Percentiles rank a stretch among this genome's conserved stretches.
phyloP scores from a whole-genome alignment of 1,140 invertebrate genomes.

The Camponotus floridanus region DNA sequence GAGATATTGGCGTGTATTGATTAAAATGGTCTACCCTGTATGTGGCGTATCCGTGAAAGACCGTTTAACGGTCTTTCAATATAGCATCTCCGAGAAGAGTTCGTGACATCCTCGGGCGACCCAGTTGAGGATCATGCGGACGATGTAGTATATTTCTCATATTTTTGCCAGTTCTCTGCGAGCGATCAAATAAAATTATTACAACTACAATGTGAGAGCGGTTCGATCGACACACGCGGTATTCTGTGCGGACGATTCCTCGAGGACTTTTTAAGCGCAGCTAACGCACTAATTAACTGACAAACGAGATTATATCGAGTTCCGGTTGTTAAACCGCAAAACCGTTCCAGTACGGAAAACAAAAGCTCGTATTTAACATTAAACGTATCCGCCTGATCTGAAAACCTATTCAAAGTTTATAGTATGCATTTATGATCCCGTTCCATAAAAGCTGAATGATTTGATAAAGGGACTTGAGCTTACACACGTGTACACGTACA shows the following conservation, averaged over 20 bases:
- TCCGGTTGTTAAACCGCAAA: slow-evolving; percentile 73
- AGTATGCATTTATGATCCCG: background rate
- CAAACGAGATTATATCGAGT: slow-evolving; percentile 71
- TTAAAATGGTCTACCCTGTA: no score
- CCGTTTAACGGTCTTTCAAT: slow-evolving; percentile 18
- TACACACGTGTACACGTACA: background rate
- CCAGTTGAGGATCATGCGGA: slow-evolving; percentile 29
- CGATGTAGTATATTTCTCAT: slow-evolving; percentile 55
- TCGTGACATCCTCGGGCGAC: slow-evolving; percentile 48
- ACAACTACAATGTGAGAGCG: slow-evolving; percentile 24
- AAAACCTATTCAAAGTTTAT: background rate
- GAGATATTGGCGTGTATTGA: no score
- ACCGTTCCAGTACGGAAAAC: slow-evolving; percentile 23
- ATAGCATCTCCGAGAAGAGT: background rate
- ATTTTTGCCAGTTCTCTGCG: slow-evolving; percentile 50
- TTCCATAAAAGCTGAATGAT: background rate
- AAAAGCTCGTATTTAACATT: slow-evolving; percentile 21
- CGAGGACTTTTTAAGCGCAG: slow-evolving; percentile 65
- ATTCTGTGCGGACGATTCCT: slow-evolving; percentile 44
- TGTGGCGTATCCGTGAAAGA: background rate
- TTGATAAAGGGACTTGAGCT: background rate
- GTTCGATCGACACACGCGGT: slow-evolving; percentile 38
- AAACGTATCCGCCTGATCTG: background rate
- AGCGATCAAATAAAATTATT: slow-evolving; percentile 61
- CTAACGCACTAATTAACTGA: slow-evolving; percentile 71